A percentile compares a stretch with the other conserved stretches of the same genome.
These are phyloP conservation scores for Eutolmus rufibarbis DNA, from an alignment of 2,888 invertebrate genomes.

Conservation along the genomic window DNA sequence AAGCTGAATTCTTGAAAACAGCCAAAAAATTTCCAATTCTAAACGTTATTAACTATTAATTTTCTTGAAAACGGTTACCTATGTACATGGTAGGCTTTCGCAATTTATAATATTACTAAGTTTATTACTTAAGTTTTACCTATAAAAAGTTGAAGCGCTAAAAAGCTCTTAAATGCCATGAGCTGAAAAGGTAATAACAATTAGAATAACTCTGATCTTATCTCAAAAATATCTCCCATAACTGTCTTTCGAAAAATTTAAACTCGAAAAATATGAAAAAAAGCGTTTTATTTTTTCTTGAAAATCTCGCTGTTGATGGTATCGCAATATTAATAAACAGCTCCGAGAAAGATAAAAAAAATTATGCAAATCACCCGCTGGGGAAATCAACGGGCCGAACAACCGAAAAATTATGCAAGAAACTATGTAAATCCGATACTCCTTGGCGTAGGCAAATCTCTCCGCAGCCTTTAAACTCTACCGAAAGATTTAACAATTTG, in stretches of 20 bases:
- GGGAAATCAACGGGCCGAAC: neutral
- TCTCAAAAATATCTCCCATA: neutral
- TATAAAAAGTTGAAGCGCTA: neutral
- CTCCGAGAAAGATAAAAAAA: neutral
- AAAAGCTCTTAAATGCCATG: neutral
- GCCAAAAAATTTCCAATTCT: no score
- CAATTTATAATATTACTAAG: neutral
- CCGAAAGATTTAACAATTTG: neutral
- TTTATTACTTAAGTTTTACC: neutral
- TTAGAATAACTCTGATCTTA: neutral
- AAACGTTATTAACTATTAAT: no score
- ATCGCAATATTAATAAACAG: neutral
- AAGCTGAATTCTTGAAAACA: no score
- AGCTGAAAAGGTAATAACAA: neutral
- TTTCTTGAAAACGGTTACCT: no score
- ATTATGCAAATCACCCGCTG: neutral
- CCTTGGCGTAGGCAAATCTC: neutral
- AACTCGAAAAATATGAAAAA: neutral
- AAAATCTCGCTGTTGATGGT: neutral
- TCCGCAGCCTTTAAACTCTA: neutral
- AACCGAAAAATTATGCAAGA: slow-evolving; percentile 4
- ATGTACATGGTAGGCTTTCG: neutral
- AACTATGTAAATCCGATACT: slow-evolving; percentile 1
- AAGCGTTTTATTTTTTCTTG: neutral
- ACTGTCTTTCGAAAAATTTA: neutral